These are phyloP conservation scores for Drosophila watanabei DNA, from an alignment of 1,140 invertebrate species.

Conservation along the genomic window DNA sequence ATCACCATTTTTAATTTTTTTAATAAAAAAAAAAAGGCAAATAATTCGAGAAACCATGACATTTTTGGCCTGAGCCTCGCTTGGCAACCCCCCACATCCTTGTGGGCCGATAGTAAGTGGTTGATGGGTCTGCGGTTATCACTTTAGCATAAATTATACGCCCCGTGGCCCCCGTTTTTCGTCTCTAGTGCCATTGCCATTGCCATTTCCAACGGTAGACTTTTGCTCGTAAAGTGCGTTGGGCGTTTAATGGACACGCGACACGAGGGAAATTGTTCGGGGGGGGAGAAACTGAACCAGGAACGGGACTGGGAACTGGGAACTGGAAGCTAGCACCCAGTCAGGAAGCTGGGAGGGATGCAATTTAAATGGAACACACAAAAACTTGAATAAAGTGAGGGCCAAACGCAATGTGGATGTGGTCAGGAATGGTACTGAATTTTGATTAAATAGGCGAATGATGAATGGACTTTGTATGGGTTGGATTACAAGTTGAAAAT, in stretches of 20 bases:
- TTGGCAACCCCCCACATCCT: conserved; percentile 6
- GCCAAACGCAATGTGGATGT: conserved; percentile 10
- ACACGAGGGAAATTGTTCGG: conserved; percentile 18
- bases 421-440: conserved; percentile 1
- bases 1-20: no score
- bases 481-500: no score
- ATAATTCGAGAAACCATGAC: not conserved
- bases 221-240: conserved; percentile 52
- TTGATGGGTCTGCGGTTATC: conserved; percentile 42
- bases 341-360: not conserved
- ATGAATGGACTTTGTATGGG: not conserved
- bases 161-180: conserved; percentile 6
- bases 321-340: not conserved
- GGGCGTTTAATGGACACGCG: conserved; percentile 52
- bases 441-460: not conserved
- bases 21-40: not conserved
- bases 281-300: not conserved
- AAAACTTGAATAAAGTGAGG: conserved; percentile 14
- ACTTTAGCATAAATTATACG: conserved; percentile 60
- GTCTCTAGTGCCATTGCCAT: not conserved
- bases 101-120: conserved; percentile 36
- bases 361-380: conserved; percentile 32
- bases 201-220: conserved; percentile 3
- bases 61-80: not conserved
- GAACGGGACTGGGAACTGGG: not conserved